A percentile compares a stretch with the other conserved stretches of the same genome.
Evolutionary conservation across 1,140 invertebrate species (phyloP).

Genomic region (Pseudomyrmex dendroicus): DNA sequence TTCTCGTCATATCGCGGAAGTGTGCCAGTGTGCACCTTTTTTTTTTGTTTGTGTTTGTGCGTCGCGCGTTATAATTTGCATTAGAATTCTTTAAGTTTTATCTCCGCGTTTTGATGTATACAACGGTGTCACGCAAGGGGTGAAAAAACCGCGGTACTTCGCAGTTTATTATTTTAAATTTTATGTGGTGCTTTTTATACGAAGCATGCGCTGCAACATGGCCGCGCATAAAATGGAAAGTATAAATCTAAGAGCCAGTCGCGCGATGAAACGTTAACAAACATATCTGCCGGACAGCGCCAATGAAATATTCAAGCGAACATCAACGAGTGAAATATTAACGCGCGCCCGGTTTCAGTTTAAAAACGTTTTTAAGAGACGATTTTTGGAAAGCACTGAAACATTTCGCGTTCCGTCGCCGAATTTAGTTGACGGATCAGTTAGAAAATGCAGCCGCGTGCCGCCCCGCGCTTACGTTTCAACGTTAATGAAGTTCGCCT

Average conservation of each 20-base stretch:
- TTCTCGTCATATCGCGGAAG: conserved; percentile 8
- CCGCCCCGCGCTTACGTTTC: conserved; percentile 9
- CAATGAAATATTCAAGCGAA: conserved; percentile 45
- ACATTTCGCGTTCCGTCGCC: conserved; percentile 14
- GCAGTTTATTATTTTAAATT: conserved; percentile 41
- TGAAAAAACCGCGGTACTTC: conserved; percentile 24
- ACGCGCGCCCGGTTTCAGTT: conserved; percentile 8
- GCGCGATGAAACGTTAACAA: conserved; percentile 16
- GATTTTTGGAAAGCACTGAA: conserved; percentile 18
- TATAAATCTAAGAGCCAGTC: conserved; percentile 38
- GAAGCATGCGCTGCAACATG: neutral
- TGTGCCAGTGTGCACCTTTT: conserved; percentile 3
- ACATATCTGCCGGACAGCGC: conserved; percentile 14
- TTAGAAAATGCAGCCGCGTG: conserved; percentile 35
- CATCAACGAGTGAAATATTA: conserved; percentile 54
- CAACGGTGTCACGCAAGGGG: conserved; percentile 40
- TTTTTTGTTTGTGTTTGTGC: neutral
- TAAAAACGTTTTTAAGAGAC: conserved; percentile 35
- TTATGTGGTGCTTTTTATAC: neutral
- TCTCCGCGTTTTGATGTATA: conserved; percentile 42
- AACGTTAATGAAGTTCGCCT: conserved; percentile 21
- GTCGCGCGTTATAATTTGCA: conserved; percentile 34
- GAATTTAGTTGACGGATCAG: conserved; percentile 1
- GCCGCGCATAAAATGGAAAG: conserved; percentile 7
- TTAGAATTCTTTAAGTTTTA: conserved; percentile 56